A percentile compares a stretch with the other conserved stretches of the same genome.
Evolutionary conservation across 2,113 vertebrate species (phyloP).

Genomic region (Apaloderma vittatum): DNA sequence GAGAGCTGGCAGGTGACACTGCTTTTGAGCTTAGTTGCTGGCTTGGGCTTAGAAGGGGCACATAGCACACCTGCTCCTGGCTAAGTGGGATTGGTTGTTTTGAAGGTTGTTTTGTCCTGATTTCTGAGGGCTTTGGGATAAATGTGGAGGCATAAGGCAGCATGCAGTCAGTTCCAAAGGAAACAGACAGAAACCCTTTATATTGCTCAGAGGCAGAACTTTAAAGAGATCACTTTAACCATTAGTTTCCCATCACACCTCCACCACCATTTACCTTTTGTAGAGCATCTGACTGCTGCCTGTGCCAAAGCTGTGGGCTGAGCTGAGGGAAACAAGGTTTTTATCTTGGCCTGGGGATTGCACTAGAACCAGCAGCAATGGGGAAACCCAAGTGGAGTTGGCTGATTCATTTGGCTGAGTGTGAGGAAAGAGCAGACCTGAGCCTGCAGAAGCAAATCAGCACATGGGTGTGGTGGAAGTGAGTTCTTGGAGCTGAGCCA

Average conservation of each 20-base stretch:
- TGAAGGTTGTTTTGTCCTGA: accelerated
- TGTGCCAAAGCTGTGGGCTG: background rate
- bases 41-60: background rate
- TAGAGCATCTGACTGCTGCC: background rate
- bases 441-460: background rate
- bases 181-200: background rate
- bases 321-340: background rate
- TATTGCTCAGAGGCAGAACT: background rate
- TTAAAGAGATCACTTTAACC: background rate
- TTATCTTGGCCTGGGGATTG: accelerated
- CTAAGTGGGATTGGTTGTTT: background rate
- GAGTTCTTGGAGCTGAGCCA: too few relatives aligned
- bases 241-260: background rate
- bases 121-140: background rate
- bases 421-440: background rate
- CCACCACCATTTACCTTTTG: background rate
- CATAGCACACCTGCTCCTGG: background rate
- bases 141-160: background rate
- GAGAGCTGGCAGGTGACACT: background rate
- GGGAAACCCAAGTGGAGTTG: background rate
- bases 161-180: background rate
- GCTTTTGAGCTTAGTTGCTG: background rate
- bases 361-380: accelerated
- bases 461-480: accelerated
- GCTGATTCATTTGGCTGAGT: background rate